These are phyloP conservation scores for Volucella inanis DNA, from an alignment of 2,888 invertebrate species.

Conservation along the genomic window DNA sequence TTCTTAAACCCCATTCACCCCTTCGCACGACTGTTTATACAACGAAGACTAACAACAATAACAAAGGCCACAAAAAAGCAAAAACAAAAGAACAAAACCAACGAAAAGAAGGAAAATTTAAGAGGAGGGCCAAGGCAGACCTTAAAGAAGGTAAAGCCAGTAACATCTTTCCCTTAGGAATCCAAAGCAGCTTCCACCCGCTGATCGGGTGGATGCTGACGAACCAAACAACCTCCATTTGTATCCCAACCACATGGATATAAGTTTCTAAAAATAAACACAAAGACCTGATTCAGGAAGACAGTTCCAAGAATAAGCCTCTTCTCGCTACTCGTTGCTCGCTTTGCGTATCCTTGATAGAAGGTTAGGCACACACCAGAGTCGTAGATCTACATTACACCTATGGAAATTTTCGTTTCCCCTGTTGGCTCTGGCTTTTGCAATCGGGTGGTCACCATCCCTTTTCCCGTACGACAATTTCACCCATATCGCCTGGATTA, in stretches of 20 bases:
- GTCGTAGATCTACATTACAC: constrained; percentile 52
- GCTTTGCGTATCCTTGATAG: constrained; percentile 49
- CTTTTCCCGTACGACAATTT: background rate
- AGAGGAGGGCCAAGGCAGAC: constrained; percentile 2
- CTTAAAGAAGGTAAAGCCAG: constrained; percentile 10
- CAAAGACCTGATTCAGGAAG: constrained; percentile 64
- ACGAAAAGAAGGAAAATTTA: background rate
- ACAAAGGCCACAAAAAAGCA: background rate
- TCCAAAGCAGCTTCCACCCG: too few species aligned
- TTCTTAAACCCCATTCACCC: background rate
- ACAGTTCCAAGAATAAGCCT: constrained; percentile 18
- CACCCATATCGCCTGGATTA: constrained; percentile 5
- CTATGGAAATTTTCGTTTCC: constrained; percentile 30
- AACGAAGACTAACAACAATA: background rate
- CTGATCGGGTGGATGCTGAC: background rate
- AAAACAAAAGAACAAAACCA: background rate
- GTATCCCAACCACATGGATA: constrained; percentile 42
- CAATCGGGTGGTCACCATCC: background rate
- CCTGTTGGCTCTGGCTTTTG: constrained; percentile 26
- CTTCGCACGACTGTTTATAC: background rate
- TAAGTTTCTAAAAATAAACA: constrained; percentile 70
- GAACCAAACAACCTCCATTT: constrained; percentile 41
- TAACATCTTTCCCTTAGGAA: background rate
- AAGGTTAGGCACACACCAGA: constrained; percentile 54
- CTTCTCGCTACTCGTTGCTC: constrained; percentile 12